Conservation (phyloP, 2,113 vertebrate species). For the Microcebus tavaratra region DNA sequence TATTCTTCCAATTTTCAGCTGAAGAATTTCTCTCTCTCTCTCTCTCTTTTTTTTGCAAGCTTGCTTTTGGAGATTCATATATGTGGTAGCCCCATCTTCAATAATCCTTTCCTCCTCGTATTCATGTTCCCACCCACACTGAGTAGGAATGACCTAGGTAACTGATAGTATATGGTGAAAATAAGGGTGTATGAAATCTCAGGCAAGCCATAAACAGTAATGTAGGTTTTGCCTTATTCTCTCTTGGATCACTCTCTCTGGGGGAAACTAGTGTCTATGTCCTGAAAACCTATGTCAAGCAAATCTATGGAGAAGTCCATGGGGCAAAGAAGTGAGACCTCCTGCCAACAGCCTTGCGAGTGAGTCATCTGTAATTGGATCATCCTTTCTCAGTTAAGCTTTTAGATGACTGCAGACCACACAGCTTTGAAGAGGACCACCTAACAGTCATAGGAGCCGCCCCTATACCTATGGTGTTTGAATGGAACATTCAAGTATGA, state of each 20-base stretch:
- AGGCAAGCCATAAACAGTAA: neutral
- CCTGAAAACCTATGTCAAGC: neutral
- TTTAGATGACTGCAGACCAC: constrained; percentile 71
- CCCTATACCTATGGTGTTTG: constrained; percentile 85
- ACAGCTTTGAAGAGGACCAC: constrained; percentile 90
- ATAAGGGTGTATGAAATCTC: neutral
- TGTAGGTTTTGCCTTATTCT: neutral
- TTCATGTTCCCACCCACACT: neutral
- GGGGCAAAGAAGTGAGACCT: neutral
- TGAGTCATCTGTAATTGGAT: neutral
- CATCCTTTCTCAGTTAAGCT: neutral
- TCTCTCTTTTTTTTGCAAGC: neutral
- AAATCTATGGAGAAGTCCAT: neutral
- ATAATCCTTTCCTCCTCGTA: neutral
- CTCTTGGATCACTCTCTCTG: neutral
- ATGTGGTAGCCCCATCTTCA: neutral
- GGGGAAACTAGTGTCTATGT: neutral
- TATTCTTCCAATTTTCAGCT: no score
- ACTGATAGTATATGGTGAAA: neutral
- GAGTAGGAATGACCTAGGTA: neutral
- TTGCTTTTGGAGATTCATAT: neutral
- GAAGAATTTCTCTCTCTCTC: no score
- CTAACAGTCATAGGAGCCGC: constrained; percentile 89
- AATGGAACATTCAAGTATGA: neutral
- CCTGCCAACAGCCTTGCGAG: neutral